These are phyloP conservation scores for Pogona vitticeps DNA, from an alignment of 2,113 vertebrate species.

Conservation along the genomic window DNA sequence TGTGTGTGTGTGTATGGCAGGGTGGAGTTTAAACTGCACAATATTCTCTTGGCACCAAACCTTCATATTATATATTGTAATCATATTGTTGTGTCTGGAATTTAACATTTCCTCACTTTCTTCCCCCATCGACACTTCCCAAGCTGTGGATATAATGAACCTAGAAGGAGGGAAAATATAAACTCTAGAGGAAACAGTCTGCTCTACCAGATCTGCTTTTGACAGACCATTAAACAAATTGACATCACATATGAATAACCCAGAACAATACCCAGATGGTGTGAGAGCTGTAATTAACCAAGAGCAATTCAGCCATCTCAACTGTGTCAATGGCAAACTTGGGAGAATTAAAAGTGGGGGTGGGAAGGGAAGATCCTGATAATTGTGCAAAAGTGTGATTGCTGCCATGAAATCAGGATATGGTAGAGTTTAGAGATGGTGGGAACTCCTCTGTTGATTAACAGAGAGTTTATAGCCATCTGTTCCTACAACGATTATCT, in stretches of 20 bases:
- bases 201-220: conserved; percentile 19
- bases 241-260: conserved; percentile 3
- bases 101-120: conserved; percentile 18
- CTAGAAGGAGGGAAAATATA: conserved; percentile 14
- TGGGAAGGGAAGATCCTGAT: background rate
- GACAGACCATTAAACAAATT: conserved; percentile 25
- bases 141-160: conserved; percentile 31
- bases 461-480: background rate
- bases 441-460: background rate
- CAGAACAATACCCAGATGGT: conserved; percentile 33
- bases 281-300: conserved; percentile 40
- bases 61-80: background rate
- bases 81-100: background rate
- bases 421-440: background rate
- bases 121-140: background rate
- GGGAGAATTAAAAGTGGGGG: background rate
- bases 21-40: background rate
- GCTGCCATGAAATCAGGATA: conserved; percentile 5
- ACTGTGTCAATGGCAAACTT: background rate
- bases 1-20: too few relatives aligned
- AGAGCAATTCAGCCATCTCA: conserved; percentile 18
- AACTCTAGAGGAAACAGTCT: conserved; percentile 20
- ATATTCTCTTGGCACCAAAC: background rate
- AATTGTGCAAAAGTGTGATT: background rate
- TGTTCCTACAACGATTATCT: background rate